These are phyloP conservation scores for Centruroides sculpturatus DNA, from an alignment of 1,140 invertebrate species.

Conservation along the genomic window DNA sequence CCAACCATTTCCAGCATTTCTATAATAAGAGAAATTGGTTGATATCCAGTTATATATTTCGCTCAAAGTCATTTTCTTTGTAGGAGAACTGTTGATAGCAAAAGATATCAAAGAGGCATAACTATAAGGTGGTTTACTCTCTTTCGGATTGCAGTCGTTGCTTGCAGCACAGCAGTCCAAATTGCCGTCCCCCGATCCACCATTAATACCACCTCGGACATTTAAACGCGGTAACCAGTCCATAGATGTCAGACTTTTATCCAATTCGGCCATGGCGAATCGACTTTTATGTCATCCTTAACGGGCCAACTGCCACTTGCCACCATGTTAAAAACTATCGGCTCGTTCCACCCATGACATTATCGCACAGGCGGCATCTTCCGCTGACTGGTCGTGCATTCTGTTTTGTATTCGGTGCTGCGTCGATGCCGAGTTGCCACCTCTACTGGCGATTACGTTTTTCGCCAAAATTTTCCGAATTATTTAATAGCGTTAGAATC, in stretches of 20 bases:
- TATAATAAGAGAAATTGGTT: slow-evolving; percentile 42
- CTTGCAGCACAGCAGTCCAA: slow-evolving; percentile 4
- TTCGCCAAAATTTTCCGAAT: too few species aligned
- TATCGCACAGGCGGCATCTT: too few species aligned
- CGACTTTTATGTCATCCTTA: too few species aligned
- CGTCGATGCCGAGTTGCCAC: too few species aligned
- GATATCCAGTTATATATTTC: slow-evolving; percentile 39
- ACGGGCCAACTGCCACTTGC: too few species aligned
- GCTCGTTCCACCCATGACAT: too few species aligned
- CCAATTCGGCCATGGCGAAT: slow-evolving; percentile 29
- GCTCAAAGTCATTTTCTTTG: slow-evolving; percentile 37
- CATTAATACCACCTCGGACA: slow-evolving; percentile 24
- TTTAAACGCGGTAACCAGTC: slow-evolving; percentile 39
- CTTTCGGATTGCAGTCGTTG: slow-evolving; percentile 20
- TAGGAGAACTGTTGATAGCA: slow-evolving; percentile 50
- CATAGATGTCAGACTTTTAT: slow-evolving; percentile 39
- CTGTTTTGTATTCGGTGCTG: too few species aligned
- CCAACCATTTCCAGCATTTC: slow-evolving; percentile 52
- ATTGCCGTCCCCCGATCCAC: slow-evolving; percentile 16
- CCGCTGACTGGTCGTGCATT: too few species aligned
- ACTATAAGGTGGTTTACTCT: slow-evolving; percentile 43
- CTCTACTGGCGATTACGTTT: too few species aligned
- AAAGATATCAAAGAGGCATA: slow-evolving; percentile 54
- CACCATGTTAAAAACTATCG: too few species aligned
- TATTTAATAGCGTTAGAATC: too few species aligned